These are phyloP conservation scores for Enoplolaimus lenunculus DNA, from an alignment of 2,888 invertebrate species.

Conservation along the genomic window DNA sequence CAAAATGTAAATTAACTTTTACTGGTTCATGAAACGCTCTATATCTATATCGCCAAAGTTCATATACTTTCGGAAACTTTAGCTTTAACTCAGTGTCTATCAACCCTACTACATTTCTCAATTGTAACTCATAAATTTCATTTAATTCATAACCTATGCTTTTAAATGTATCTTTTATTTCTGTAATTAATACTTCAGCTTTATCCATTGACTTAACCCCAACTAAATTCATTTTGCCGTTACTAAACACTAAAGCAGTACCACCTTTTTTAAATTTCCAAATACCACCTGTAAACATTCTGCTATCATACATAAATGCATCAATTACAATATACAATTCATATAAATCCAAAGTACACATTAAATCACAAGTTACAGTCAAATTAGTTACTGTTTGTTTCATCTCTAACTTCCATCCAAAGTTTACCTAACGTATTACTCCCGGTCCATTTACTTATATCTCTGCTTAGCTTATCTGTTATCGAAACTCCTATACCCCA, in stretches of 20 bases:
- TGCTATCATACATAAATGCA: background rate
- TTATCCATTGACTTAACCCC: background rate
- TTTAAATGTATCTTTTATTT: background rate
- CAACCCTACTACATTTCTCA: background rate
- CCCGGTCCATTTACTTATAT: background rate
- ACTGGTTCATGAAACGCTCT: background rate
- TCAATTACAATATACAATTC: background rate
- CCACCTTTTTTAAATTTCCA: background rate
- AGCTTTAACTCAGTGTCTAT: background rate
- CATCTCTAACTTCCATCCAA: background rate
- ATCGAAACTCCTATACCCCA: background rate
- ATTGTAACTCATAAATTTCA: background rate
- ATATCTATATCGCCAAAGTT: background rate
- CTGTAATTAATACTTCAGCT: background rate
- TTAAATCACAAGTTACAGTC: background rate
- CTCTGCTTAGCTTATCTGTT: background rate
- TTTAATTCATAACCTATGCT: background rate
- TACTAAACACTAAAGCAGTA: background rate
- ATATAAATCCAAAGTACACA: background rate
- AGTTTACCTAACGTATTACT: background rate
- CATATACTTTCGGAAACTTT: background rate
- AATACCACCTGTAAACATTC: background rate
- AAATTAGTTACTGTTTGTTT: background rate
- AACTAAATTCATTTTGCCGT: background rate
- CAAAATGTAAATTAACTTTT: background rate